Evolutionary conservation across 2,113 vertebrate species (phyloP), one percentile per base, ranked within the genome.

Genomic region (Cnemophilus loriae): DNA sequence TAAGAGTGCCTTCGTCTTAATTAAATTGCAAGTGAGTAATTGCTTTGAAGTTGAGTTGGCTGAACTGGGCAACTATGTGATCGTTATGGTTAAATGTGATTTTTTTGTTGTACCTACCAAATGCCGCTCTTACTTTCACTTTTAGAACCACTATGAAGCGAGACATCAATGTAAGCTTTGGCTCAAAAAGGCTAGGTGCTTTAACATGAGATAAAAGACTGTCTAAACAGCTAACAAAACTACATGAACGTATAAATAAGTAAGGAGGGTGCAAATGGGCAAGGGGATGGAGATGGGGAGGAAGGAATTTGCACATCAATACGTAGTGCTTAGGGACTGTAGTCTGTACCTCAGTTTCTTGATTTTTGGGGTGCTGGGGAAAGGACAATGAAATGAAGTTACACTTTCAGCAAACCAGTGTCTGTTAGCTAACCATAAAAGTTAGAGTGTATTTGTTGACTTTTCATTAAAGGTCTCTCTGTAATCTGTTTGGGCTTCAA

Each of bases 271-370:
- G 93, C 95, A 92, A 81, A 94, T 77, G 95, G 92, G 93, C 59
- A 93, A 93, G 94, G 95, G 95, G 95, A 96, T 97, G 95, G 96
- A 95, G 93, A 92, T 97, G 96, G 94, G 96, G 95, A 93, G 90
- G 96, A 96, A 97, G 93, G 92, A 97, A 94, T 96, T 95, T 92
- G 64, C 71, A n/a, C 27, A 63, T 84, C 22, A 50, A 16, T 77
- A 52, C 16, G 17, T 11, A 70, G 18, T 85, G 13, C 37, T 17
- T n/a, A 37, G 65, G 61, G 46, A 60, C 81, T 70, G 30, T 74
- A 80, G 42, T 61, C 33, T 77, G 14, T 84, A 68, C 68, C 41
- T 77, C 46, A 55, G 3, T 80, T 80, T 80, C 47, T 88, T 95
- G 68, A 23, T n/a, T 94, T 93, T 46, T 77, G 42, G 39, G 76